These are phyloP conservation scores for Protula sp. DNA, from an alignment of 2,888 invertebrate species.

Conservation along the genomic window DNA sequence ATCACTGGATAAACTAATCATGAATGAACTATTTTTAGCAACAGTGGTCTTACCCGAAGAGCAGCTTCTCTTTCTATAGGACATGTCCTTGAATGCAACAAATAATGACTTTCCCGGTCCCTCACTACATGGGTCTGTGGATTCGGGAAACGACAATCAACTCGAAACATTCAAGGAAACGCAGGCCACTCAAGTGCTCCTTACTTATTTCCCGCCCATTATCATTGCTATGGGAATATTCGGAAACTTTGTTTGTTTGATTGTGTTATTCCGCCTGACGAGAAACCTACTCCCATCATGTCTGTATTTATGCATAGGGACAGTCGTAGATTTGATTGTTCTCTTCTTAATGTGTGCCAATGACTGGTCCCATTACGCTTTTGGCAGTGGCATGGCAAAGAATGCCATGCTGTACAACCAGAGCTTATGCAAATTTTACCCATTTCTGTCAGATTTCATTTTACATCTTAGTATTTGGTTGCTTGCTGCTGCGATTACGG, in stretches of 20 bases:
- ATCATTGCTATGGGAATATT: slow-evolving; percentile 38
- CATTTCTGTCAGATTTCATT: slow-evolving; percentile 38
- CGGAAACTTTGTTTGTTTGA: slow-evolving; percentile 30
- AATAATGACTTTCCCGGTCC: too few species aligned
- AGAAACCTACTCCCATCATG: slow-evolving; percentile 43
- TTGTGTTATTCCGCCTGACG: slow-evolving; percentile 33
- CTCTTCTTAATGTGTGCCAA: slow-evolving; percentile 45
- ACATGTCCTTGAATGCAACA: too few species aligned
- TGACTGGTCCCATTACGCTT: slow-evolving; percentile 32
- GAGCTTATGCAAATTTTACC: slow-evolving; percentile 46
- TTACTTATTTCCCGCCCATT: slow-evolving; percentile 31
- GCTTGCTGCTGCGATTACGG: slow-evolving; percentile 38
- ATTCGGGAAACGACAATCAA: too few species aligned
- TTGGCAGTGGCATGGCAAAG: slow-evolving; percentile 14
- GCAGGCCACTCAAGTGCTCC: too few species aligned
- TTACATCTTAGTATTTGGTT: slow-evolving; percentile 45
- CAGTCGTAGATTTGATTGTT: slow-evolving; percentile 37
- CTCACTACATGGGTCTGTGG: too few species aligned
- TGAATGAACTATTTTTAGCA: too few species aligned
- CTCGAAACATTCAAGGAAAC: too few species aligned
- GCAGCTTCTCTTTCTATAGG: too few species aligned
- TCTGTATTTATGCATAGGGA: slow-evolving; percentile 38
- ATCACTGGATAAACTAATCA: too few species aligned
- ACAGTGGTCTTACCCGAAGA: too few species aligned
- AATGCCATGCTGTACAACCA: slow-evolving; percentile 35